Evolutionary conservation across 2,888 invertebrate species (phyloP).

Genomic region (Oligia strigilis): DNA sequence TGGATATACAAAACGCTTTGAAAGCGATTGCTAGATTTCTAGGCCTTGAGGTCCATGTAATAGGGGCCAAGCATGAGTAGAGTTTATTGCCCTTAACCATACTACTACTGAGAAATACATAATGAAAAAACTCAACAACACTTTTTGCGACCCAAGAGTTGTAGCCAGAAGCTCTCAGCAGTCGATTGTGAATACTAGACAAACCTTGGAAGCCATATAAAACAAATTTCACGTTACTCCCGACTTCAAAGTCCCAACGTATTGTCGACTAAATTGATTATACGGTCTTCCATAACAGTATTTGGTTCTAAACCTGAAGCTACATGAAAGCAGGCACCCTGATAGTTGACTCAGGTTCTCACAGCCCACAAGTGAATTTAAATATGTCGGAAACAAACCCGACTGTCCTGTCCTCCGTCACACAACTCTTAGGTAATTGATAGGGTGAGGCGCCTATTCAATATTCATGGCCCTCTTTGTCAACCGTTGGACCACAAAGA

Average conservation of each 20-base stretch:
- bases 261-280: neutral
- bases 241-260: neutral
- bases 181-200: too few species aligned
- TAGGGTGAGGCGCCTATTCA: constrained; percentile 79
- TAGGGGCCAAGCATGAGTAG: neutral
- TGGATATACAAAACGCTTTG: neutral
- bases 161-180: neutral
- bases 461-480: constrained; percentile 84
- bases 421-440: constrained; percentile 75
- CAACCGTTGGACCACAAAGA: constrained; percentile 64
- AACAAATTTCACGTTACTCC: neutral
- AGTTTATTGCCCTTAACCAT: neutral
- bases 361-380: constrained; percentile 16
- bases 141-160: neutral
- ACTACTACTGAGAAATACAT: neutral
- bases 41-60: too few species aligned
- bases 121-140: neutral
- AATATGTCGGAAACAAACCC: neutral
- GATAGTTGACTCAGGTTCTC: neutral
- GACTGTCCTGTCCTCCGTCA: constrained; percentile 23
- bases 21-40: neutral
- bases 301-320: neutral
- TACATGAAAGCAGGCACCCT: neutral
- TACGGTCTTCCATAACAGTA: neutral
- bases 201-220: too few species aligned